phyloP scores from a whole-genome alignment of 2,888 invertebrate genomes.

The Napeogenes sylphis region DNA sequence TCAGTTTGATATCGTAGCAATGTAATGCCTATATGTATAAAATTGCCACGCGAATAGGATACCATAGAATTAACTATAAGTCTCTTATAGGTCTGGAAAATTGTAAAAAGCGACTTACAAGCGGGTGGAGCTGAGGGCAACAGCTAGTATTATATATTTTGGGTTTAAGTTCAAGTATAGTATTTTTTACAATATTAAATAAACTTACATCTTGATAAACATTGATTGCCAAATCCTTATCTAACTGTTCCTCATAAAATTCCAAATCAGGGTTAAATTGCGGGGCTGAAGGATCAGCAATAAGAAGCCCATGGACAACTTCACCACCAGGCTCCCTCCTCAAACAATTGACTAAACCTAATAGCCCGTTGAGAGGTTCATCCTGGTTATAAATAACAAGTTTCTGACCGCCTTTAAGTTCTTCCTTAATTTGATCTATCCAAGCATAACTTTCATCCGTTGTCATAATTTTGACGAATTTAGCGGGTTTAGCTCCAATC shows the following conservation, averaged over 20 bases:
- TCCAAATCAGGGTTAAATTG: constrained; percentile 80
- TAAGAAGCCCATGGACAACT: constrained; percentile 79
- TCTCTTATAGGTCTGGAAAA: too few relatives aligned
- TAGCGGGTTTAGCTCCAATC: constrained; percentile 61
- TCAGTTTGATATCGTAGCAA: too few relatives aligned
- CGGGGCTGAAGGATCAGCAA: constrained; percentile 81
- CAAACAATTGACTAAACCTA: constrained; percentile 94
- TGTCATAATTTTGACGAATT: constrained; percentile 65
- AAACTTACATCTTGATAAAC: constrained; percentile 80
- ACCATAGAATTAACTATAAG: too few relatives aligned
- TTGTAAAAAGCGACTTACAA: too few relatives aligned
- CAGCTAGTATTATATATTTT: too few relatives aligned
- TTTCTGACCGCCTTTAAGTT: constrained; percentile 64
- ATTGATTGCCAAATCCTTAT: constrained; percentile 88
- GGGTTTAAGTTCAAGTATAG: neutral
- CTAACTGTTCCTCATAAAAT: constrained; percentile 81
- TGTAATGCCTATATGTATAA: too few relatives aligned
- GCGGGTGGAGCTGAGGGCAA: too few relatives aligned
- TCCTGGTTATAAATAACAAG: constrained; percentile 82
- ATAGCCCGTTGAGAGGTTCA: constrained; percentile 84
- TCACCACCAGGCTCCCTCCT: constrained; percentile 87
- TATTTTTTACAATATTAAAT: neutral
- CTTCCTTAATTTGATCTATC: constrained; percentile 72
- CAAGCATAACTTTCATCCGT: constrained; percentile 67
- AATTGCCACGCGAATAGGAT: too few relatives aligned